Evolutionary conservation across 2,797 vertebrate genomes (phyloP).

Genomic region (Sebastes trivittatus): DNA sequence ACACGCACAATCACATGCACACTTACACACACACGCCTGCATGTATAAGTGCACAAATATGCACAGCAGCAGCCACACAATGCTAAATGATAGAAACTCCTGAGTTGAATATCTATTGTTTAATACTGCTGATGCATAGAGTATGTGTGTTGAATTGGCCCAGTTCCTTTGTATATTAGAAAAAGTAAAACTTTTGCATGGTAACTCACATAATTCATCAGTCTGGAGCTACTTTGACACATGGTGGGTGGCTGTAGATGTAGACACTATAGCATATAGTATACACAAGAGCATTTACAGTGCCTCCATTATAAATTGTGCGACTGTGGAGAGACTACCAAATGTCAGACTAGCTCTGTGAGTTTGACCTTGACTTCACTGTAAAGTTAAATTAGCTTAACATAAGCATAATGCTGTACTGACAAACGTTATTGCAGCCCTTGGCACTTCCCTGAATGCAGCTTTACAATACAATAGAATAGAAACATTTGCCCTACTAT

Average conservation of each 20-base stretch:
- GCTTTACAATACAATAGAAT: not conserved
- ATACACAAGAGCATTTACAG: not conserved
- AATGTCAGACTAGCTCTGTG: not conserved
- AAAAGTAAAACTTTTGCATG: not conserved
- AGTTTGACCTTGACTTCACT: not conserved
- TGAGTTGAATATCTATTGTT: not conserved
- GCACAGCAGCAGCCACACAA: not conserved
- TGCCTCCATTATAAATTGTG: not conserved
- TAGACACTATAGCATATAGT: not conserved
- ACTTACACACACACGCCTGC: not conserved
- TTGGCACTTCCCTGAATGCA: not conserved
- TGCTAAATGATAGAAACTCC: not conserved
- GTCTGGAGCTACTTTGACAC: not conserved
- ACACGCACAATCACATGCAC: slow-evolving; percentile 7
- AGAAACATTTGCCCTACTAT: accelerated
- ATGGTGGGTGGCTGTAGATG: not conserved
- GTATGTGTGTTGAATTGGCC: not conserved
- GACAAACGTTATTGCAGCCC: not conserved
- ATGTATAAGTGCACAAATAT: not conserved
- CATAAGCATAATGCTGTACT: not conserved
- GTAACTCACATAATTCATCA: not conserved
- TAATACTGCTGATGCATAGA: not conserved
- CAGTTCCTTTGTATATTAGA: not conserved
- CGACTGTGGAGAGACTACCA: not conserved
- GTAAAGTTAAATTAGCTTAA: not conserved